Evolutionary conservation across 2,888 invertebrate genomes (phyloP), one percentile per base, ranked within the genome.

Genomic region (Drosophila niveifrons): DNA sequence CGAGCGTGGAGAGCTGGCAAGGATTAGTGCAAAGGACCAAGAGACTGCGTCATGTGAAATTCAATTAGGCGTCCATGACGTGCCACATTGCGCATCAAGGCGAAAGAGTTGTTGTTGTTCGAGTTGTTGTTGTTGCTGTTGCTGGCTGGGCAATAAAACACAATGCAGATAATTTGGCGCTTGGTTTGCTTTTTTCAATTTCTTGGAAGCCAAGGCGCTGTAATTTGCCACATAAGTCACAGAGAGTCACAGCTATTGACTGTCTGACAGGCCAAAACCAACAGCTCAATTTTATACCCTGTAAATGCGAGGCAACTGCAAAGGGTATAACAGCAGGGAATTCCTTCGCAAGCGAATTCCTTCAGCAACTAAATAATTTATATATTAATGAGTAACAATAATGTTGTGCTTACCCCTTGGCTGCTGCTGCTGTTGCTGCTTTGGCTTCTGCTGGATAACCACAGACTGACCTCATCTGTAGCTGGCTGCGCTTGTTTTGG

Each of bases 201-300:
- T 81, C 77, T 79, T 82, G 82, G 85, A 84, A 89, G 75, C 61
- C 65, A 58, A 75, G 77, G 64, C 78, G 78, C 81, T 82, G 84
- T 80, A 88, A 88, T 87, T 89, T 88, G 88, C 82, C 88, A 85
- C 89, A 86, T 88, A 89, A 89, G 89, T 86, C 85, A 89, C 89
- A 77, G 89, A 82, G 84, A 31, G 31, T 46, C 46, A 50, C 48
- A 65, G 56, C 53, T 76, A 51, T 46, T 46, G 34, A 36, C 15
- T 44, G 71, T 52, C 66, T 31, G 48, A 28, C 77, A 48, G 52
- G 43, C 39, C 61, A 66, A 75, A 77, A 57, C 64, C 76, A 85
- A 89, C 88, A 86, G 71, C 88, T 87, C 81, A 88, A 89, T 87
- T 78, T 67, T 61, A 23, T 59, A 51, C 53, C 48, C 55, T 36